phyloP scores from a whole-genome alignment of 2,113 vertebrate species.

The Percina caprodes region DNA sequence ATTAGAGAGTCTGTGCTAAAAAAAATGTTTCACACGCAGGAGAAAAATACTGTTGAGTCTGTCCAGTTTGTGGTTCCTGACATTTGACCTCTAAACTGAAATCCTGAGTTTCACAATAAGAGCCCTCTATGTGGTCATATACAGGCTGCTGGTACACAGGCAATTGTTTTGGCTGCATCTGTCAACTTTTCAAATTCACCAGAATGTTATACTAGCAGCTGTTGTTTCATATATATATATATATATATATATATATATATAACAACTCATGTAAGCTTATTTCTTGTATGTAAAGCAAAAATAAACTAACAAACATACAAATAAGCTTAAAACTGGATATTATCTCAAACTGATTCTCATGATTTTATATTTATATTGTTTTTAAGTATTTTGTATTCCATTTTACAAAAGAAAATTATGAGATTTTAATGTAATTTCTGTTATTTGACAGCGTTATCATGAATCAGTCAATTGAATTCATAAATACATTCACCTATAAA shows the following conservation, averaged over 20 bases:
- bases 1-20: conserved; percentile 54
- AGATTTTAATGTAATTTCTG: neutral
- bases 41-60: neutral
- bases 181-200: neutral
- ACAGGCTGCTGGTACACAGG: neutral
- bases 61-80: conserved; percentile 23
- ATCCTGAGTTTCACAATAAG: neutral
- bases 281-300: neutral
- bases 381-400: neutral
- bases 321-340: neutral
- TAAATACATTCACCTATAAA: neutral
- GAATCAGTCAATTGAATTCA: neutral
- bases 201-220: neutral
- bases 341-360: neutral
- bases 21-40: conserved; percentile 14
- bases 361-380: neutral
- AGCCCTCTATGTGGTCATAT: neutral
- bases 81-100: conserved; percentile 44
- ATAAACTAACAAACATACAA: neutral
- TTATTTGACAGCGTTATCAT: neutral
- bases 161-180: neutral
- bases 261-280: too few relatives aligned
- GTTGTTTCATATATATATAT: neutral
- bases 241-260: too few relatives aligned
- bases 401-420: neutral